A percentile compares a stretch with the other conserved stretches of the same genome.
These are phyloP conservation scores for Aulostomus chinensis DNA, from an alignment of 2,797 vertebrate genomes.

Conservation along the genomic window DNA sequence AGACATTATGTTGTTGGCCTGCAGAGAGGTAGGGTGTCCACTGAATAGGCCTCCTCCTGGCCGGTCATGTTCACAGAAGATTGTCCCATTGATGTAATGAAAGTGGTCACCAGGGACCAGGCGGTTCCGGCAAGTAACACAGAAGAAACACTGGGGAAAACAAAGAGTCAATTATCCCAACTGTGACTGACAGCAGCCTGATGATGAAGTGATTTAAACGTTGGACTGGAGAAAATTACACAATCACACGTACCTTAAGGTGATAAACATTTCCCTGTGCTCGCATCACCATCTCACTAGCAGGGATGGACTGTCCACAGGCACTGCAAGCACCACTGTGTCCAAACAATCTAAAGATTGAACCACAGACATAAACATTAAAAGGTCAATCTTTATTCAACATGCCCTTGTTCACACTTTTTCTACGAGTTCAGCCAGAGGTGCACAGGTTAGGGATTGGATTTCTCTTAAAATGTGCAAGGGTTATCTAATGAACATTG, in stretches of 20 bases:
- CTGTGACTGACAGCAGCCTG: too few relatives aligned
- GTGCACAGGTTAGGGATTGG: too few relatives aligned
- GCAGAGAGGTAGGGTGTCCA: slow-evolving; percentile 72
- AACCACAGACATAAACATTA: background rate
- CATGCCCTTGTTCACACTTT: background rate
- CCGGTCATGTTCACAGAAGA: slow-evolving; percentile 85
- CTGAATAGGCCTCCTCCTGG: slow-evolving; percentile 74
- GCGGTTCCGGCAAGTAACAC: slow-evolving; percentile 82
- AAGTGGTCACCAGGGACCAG: slow-evolving; percentile 83
- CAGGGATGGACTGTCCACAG: slow-evolving; percentile 83
- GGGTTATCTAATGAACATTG: too few relatives aligned
- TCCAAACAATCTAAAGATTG: slow-evolving; percentile 78
- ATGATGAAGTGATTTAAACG: background rate
- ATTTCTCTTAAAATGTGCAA: too few relatives aligned
- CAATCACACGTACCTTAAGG: slow-evolving; percentile 73
- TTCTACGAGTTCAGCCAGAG: too few relatives aligned
- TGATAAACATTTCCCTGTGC: slow-evolving; percentile 84
- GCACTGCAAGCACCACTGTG: slow-evolving; percentile 84
- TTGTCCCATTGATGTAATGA: slow-evolving; percentile 82
- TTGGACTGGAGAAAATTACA: background rate
- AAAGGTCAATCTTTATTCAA: too few relatives aligned
- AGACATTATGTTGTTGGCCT: slow-evolving; percentile 71
- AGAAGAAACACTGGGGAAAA: slow-evolving; percentile 82
- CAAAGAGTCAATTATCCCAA: background rate
- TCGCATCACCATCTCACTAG: slow-evolving; percentile 86